These are phyloP conservation scores for Pelochelys cantorii DNA, from an alignment of 2,797 vertebrate species.

Conservation along the genomic window DNA sequence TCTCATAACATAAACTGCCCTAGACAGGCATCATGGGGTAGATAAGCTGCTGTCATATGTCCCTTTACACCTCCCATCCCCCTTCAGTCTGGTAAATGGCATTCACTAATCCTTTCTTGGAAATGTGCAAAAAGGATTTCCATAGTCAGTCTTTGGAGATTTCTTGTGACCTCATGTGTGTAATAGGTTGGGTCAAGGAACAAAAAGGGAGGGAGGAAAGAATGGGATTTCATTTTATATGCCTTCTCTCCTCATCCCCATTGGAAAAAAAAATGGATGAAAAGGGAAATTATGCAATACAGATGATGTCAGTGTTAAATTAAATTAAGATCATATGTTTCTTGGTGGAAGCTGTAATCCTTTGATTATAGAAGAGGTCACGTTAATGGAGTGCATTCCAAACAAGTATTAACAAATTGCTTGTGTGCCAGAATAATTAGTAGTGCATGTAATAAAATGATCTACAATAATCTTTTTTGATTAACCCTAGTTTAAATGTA, in stretches of 20 bases:
- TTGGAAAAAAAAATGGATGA: conserved; percentile 42
- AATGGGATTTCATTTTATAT: conserved; percentile 68
- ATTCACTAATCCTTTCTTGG: conserved; percentile 73
- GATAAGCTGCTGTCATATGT: rapidly evolving
- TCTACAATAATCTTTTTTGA: conserved; percentile 13
- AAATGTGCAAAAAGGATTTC: conserved; percentile 82
- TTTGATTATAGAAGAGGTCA: conserved; percentile 55
- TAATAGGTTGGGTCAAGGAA: conserved; percentile 79
- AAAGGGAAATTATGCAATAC: conserved; percentile 58
- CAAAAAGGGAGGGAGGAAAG: conserved; percentile 59
- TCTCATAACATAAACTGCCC: background rate
- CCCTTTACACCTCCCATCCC: conserved; percentile 42
- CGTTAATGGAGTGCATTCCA: conserved; percentile 62
- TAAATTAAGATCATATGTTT: conserved; percentile 76
- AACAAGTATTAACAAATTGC: conserved; percentile 52
- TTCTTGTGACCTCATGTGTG: conserved; percentile 82
- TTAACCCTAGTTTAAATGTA: background rate
- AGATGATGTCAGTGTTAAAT: conserved; percentile 72
- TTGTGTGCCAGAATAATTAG: conserved; percentile 39
- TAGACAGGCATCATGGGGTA: background rate
- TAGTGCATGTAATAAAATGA: conserved; percentile 49
- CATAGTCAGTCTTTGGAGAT: conserved; percentile 77
- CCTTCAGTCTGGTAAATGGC: conserved; percentile 64
- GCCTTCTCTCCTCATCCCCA: conserved; percentile 47
- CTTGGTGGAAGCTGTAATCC: conserved; percentile 58